Evolutionary conservation across 37 sponge, comb jelly and placozoan species (phyloP), one percentile per base, ranked within the genome.

Genomic region (Haliclona indistincta): DNA sequence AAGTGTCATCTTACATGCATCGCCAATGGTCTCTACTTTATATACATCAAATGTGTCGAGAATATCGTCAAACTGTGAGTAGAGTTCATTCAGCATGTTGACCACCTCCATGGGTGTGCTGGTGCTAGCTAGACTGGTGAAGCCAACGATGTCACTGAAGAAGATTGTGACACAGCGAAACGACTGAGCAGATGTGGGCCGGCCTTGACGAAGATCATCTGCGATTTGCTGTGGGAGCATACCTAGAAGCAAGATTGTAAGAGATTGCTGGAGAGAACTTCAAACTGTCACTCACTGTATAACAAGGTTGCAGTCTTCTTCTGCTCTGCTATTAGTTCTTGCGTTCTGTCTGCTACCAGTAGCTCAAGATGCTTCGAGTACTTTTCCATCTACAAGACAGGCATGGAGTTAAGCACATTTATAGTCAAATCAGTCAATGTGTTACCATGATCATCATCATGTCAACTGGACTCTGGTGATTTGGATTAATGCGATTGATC

Each of bases 1-100:
- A n/a, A n/a, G n/a, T n/a, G n/a, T n/a, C n/a, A n/a, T 81, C 91
- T 78, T 63, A 94, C 95, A 94, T 11, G 95, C 88, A 80, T 94
- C 95, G 32, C 95, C 95, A 37, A 94, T 94, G 17, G 95, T 94
- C 70, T 94, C 95, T 44, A 94, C 95, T 75, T 94, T 94, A 69
- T 94, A 94, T 37, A 84, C 91, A 66, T 94, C 91, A 75, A 88
- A 89, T n/a, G 63, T 83, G 63, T 94, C 95, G 38, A 91, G 70
- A 41, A 94, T 91, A 53, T 72, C 70, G 74, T 94, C 95, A 84
- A 91, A 94, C 20, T 38, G 73, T 22, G 95, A 73, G 79, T 94
- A 94, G 29, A 94, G 88, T 1, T 94, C 81, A 63, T 94, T 94
- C 8, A 94, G 68, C 38, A 94, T 53, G n/a, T 69, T 78, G 7